A percentile compares a stretch with the other conserved stretches of the same genome.
Conservation (phyloP, 2,113 vertebrate genomes). For the Cebus imitator region DNA sequence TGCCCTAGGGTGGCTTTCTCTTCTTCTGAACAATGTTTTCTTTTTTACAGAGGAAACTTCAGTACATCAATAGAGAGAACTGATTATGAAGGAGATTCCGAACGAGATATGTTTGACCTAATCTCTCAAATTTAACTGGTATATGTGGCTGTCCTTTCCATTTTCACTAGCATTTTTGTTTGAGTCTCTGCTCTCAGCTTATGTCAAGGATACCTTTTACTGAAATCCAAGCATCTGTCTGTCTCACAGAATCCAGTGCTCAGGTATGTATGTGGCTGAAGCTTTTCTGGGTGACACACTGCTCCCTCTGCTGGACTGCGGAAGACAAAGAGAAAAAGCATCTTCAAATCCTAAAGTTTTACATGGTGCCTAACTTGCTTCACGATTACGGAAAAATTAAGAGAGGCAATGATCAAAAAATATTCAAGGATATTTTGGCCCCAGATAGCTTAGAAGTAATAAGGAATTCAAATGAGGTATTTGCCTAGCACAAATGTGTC, state of each 20-base stretch:
- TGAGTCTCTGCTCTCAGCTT: background rate
- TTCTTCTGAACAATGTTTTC: background rate
- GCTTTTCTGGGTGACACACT: background rate
- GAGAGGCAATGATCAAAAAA: background rate
- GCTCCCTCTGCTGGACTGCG: slow-evolving; percentile 71
- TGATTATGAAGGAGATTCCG: background rate
- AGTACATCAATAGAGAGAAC: background rate
- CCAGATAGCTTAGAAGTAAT: background rate
- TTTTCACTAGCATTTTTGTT: background rate
- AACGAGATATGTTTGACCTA: background rate
- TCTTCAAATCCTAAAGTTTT: background rate
- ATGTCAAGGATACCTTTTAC: background rate
- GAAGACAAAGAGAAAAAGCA: background rate
- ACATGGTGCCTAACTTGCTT: background rate
- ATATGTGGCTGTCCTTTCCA: background rate
- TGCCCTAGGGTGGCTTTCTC: background rate
- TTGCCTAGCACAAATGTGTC: background rate
- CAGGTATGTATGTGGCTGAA: background rate
- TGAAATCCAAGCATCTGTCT: background rate
- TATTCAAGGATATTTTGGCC: background rate
- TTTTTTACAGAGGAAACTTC: background rate
- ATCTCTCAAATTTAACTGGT: background rate
- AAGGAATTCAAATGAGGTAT: background rate
- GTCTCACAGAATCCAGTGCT: background rate
- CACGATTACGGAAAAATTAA: background rate